These are phyloP conservation scores for Hyaena hyaena DNA, from an alignment of 2,113 vertebrate species.

Conservation along the genomic window DNA sequence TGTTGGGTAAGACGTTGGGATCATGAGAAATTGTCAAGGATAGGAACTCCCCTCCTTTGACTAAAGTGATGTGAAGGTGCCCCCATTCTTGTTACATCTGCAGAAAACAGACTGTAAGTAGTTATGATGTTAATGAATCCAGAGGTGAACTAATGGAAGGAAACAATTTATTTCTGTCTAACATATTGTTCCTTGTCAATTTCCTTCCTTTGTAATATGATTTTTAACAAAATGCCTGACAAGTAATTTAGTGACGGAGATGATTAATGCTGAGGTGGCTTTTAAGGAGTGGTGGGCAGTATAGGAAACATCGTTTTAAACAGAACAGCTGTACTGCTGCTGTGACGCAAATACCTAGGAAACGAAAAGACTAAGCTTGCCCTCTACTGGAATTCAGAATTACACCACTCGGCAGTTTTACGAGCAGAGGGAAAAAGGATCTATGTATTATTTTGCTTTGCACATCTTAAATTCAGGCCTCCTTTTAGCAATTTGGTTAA, in stretches of 20 bases:
- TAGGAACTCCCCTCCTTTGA: neutral
- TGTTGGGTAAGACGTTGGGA: neutral
- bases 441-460: neutral
- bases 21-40: neutral
- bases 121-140: neutral
- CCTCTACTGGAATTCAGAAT: constrained; percentile 86
- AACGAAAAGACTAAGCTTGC: constrained; percentile 84
- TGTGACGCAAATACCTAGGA: neutral
- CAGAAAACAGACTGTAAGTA: constrained; percentile 22
- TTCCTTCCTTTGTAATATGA: constrained; percentile 65
- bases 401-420: constrained; percentile 62
- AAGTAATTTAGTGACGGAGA: constrained; percentile 24
- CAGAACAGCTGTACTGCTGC: neutral
- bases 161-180: neutral
- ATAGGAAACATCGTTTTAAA: neutral
- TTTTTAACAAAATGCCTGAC: constrained; percentile 56
- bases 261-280: constrained; percentile 55
- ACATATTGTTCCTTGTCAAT: constrained; percentile 15
- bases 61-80: neutral
- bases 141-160: constrained; percentile 26
- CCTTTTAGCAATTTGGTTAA: neutral
- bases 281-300: neutral
- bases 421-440: neutral
- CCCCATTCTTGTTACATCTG: neutral
- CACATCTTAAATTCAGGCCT: neutral